These are phyloP conservation scores for Lasioglossum marginatum DNA, from an alignment of 2,888 invertebrate species.

Conservation along the genomic window DNA sequence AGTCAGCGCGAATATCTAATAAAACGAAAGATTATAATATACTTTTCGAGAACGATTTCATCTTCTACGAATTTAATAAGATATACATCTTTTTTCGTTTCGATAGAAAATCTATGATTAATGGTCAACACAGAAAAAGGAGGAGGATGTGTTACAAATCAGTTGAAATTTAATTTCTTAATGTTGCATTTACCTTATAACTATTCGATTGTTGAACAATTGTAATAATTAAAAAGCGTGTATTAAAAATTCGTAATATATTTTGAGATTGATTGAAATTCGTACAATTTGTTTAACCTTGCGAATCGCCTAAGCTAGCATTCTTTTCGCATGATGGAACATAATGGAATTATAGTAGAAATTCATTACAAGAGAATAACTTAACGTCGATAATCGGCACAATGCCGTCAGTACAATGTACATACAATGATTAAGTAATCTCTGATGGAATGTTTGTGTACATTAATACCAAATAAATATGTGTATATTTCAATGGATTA, in stretches of 20 bases:
- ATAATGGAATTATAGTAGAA: conserved; percentile 14
- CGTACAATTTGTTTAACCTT: conserved; percentile 12
- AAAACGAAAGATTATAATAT: not conserved
- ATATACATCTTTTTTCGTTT: not conserved
- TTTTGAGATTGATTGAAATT: conserved; percentile 28
- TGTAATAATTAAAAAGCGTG: not conserved
- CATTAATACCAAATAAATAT: conserved; percentile 46
- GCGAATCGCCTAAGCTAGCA: not conserved
- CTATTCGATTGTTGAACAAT: not conserved
- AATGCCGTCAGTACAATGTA: conserved; percentile 41
- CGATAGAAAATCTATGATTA: not conserved
- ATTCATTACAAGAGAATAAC: conserved; percentile 38
- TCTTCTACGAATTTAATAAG: not conserved
- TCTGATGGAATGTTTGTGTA: conserved; percentile 55
- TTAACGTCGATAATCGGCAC: conserved; percentile 36
- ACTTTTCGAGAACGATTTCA: not conserved
- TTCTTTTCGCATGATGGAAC: conserved; percentile 3
- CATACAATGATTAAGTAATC: conserved; percentile 43
- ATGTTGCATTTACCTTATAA: not conserved
- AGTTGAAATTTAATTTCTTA: not conserved
- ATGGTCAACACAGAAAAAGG: not conserved
- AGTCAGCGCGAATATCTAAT: not conserved
- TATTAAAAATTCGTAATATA: conserved; percentile 22
- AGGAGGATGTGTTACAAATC: not conserved
- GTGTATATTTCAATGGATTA: conserved; percentile 22